Base-by-base conservation (phyloP, 2,113 vertebrate genomes). In the Pyxicephalus adspersus region DNA sequence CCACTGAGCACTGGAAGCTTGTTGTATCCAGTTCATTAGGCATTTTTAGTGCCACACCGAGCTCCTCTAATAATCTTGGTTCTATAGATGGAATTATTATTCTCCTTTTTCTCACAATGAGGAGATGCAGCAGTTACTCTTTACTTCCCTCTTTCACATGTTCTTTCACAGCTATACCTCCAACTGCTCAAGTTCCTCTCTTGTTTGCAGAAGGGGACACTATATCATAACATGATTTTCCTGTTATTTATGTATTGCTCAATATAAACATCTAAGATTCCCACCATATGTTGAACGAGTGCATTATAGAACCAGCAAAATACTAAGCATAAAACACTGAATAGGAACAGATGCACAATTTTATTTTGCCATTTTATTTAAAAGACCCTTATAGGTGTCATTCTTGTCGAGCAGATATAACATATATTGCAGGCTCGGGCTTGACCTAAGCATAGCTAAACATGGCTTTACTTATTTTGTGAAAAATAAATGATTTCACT, bases 1-100 rank as follows among this genome's bases (percentile, higher is more conserved):
- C 54, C 54, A 60, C 71, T 74, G 54, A 74, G 71, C 71, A 58
- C 54, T 74, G 29, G 71, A 74, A 55, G 71, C 51, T 74, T 38
- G n/a, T 58, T 74, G 54, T 2, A 8, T 74, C 54, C 71, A 74
- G 71, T 57, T 74, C 54, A 74, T 60, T 58, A 58, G 17, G 71
- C 54, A 38, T 60, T 31, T n/a, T 54, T 55, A 74, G 54, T 38
- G 6, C n/a, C 31, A 57, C 23, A 74, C 71, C 23, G 31, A 29
- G 57, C 38, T 31, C 28, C 15, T 55, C n/a, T 23, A 29, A 58
- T 60, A 61, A 61, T 25, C 22, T 26, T 25, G 31, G 17, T 74
- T 18, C 54, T 38, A 38, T 38, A 74, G 29, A 60, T 71, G 18
- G 25, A n/a, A 29, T 31, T 29, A 19, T 22, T 45, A 0, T 17